phyloP scores from a whole-genome alignment of 2,888 invertebrate genomes.

The Parochlus steinenii region DNA sequence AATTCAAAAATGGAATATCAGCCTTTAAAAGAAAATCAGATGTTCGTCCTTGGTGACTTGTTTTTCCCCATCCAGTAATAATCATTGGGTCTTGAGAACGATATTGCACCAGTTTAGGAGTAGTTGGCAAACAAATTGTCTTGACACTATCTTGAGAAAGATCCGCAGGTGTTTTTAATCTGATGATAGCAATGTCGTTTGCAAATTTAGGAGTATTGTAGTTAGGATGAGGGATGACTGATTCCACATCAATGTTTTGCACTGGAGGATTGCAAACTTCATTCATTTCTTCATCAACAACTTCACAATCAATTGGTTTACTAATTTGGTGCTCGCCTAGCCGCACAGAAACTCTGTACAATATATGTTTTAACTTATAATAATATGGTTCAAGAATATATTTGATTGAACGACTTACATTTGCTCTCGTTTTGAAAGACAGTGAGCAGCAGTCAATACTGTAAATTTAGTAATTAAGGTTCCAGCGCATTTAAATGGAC shows the following conservation, averaged over 20 bases:
- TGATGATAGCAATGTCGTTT: constrained; percentile 43
- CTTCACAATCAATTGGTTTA: constrained; percentile 17
- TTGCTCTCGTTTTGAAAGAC: constrained; percentile 15
- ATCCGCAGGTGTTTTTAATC: too few relatives aligned
- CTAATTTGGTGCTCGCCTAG: constrained; percentile 19
- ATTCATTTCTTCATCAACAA: constrained; percentile 16
- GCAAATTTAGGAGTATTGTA: constrained; percentile 27
- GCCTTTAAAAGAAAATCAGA: too few relatives aligned
- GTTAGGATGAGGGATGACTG: constrained; percentile 33
- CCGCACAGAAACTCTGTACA: constrained; percentile 16
- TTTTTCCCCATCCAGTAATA: constrained; percentile 42
- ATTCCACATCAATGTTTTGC: constrained; percentile 25
- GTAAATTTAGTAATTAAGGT: constrained; percentile 22
- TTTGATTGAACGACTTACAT: background rate
- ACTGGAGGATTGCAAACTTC: constrained; percentile 25
- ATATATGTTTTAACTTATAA: background rate
- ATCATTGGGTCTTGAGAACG: constrained; percentile 23
- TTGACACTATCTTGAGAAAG: constrained; percentile 29
- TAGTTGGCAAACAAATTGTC: constrained; percentile 36
- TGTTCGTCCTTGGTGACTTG: too few relatives aligned
- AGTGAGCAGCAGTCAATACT: constrained; percentile 26
- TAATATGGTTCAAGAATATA: too few relatives aligned
- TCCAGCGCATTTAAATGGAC: constrained; percentile 26
- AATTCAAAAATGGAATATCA: too few relatives aligned
- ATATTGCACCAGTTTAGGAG: constrained; percentile 22